These are phyloP conservation scores for Eilema sororculum DNA, from an alignment of 2,888 invertebrate species.

Conservation along the genomic window DNA sequence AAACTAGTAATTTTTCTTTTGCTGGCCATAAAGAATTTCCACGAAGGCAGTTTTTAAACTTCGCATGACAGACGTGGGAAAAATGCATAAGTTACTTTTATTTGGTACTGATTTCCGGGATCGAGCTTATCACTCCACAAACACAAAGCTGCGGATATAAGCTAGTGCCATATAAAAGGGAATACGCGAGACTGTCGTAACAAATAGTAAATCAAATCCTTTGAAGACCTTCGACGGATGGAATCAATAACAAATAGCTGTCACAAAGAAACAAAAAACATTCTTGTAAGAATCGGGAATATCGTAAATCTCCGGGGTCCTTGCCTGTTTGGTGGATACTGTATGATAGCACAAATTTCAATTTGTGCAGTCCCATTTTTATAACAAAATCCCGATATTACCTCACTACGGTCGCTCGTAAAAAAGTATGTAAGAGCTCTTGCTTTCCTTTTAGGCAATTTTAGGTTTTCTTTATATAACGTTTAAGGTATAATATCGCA, in stretches of 20 bases:
- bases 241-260: conserved; percentile 34
- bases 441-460: conserved; percentile 34
- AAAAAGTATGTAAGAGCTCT: conserved; percentile 39
- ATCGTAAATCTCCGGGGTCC: conserved; percentile 45
- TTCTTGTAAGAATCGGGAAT: conserved; percentile 39
- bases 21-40: too few relatives aligned
- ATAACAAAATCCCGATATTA: conserved; percentile 50
- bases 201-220: conserved; percentile 13
- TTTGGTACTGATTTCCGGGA: not conserved
- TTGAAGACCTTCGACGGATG: conserved; percentile 2
- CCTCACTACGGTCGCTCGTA: conserved; percentile 46
- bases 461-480: conserved; percentile 36
- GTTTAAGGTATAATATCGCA: conserved; percentile 38
- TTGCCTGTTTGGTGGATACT: conserved; percentile 34
- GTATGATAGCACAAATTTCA: conserved; percentile 52
- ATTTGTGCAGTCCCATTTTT: conserved; percentile 52
- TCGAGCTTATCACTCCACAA: not conserved
- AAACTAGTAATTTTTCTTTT: too few relatives aligned
- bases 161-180: not conserved
- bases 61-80: not conserved
- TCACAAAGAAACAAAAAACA: conserved; percentile 28
- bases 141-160: not conserved
- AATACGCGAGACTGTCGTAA: not conserved
- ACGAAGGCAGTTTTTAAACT: not conserved
- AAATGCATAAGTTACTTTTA: not conserved